phyloP scores from a whole-genome alignment of 2,797 vertebrate genomes.

The Thalassophryne amazonica region DNA sequence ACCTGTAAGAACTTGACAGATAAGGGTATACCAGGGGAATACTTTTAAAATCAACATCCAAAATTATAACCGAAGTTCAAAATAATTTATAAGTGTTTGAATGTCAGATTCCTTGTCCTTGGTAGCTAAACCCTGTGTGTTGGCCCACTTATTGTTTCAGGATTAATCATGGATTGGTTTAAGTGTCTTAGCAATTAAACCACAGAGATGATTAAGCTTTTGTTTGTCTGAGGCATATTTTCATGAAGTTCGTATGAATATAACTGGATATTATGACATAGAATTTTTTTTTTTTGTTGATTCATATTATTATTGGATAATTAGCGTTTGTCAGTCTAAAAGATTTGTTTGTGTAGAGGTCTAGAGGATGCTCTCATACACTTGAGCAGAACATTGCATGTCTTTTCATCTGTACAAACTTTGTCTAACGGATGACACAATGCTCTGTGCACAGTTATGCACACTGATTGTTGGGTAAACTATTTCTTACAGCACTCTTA shows the following conservation, averaged over 20 bases:
- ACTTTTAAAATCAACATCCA: too few relatives aligned
- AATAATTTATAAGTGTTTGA: too few relatives aligned
- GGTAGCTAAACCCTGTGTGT: slow-evolving; percentile 53
- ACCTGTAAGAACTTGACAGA: too few relatives aligned
- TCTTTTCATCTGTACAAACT: not conserved
- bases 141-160: slow-evolving; percentile 48
- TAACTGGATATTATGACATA: not conserved
- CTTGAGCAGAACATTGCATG: too few relatives aligned
- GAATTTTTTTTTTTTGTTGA: not conserved
- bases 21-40: too few relatives aligned
- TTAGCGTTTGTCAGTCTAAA: not conserved
- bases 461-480: not conserved
- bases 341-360: not conserved
- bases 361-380: too few relatives aligned
- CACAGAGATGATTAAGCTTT: slow-evolving; percentile 44
- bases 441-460: not conserved
- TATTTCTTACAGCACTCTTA: not conserved
- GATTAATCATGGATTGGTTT: slow-evolving; percentile 64
- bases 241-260: not conserved
- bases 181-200: slow-evolving; percentile 42
- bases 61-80: too few relatives aligned
- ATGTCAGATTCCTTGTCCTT: slow-evolving; percentile 50
- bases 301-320: not conserved
- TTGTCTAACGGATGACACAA: not conserved
- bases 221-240: slow-evolving; percentile 11